Base-by-base conservation (phyloP, 2,113 vertebrate genomes). In the Sialia sialis region DNA sequence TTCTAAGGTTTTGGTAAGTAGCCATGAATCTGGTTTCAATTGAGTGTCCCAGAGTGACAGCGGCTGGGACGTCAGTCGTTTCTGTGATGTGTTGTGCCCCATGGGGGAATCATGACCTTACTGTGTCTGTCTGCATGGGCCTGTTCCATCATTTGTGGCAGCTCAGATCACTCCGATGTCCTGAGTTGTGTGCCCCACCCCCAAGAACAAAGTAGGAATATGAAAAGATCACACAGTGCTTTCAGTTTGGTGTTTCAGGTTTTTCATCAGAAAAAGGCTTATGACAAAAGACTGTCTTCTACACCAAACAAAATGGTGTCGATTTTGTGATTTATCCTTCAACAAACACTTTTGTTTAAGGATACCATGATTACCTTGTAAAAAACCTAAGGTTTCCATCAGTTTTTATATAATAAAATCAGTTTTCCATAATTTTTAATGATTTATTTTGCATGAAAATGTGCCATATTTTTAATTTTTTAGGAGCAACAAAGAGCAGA, bases 21-120 rank as follows among this genome's bases (percentile, higher is more conserved):
- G 36, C 41, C 70, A 89, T 55, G 41, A 79, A 83, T 80, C 74
- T 83, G 85, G 46, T 89, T 94, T 83, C 36, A 72, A 6, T 4
- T 79, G 73, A 22, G 19, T 67, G 41, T 85, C 86, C 72, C 75
- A 62, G 68, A 85, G 52, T 66, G 72, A 64, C 46, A 74, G 52
- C 44, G 36, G 25, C 23, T 64, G 43, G 46, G 75, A 91, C 92
- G 46, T 43, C 41, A 49, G 43, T 69, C 4, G 15, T 72, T 90
- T 89, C 70, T 87, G 59, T 39, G 83, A 87, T n/a, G 19, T 69
- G 30, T 69, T 62, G 39, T 41, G 41, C 13, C 54, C 36, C 46
- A 3, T 26, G 29, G 43, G 56, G 51, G 43, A 87, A 64, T n/a
- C 30, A 46, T 11, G 27, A 67, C 34, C 32, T 87, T 36, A n/a